These are phyloP conservation scores for Ectobius pallidus DNA, from an alignment of 2,888 invertebrate species.

Conservation along the genomic window DNA sequence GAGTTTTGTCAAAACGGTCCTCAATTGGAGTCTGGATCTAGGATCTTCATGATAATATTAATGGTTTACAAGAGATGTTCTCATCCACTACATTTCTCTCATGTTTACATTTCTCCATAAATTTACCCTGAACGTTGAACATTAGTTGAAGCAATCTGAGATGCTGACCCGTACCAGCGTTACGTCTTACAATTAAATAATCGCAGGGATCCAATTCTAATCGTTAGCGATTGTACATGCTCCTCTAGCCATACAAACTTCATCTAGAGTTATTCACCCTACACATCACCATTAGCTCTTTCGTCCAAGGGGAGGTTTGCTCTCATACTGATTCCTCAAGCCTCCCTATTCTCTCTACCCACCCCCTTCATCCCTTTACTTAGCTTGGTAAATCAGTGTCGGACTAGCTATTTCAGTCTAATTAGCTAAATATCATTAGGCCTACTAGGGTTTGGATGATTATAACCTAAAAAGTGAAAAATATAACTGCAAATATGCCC, in stretches of 20 bases:
- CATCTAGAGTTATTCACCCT: background rate
- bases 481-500: no score
- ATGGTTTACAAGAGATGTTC: no score
- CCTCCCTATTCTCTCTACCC: constrained; percentile 43
- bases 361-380: constrained; percentile 38
- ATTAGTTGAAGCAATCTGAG: background rate
- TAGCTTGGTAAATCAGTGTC: constrained; percentile 1
- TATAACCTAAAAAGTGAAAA: no score
- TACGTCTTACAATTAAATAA: background rate
- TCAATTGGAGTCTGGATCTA: no score
- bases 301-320: background rate
- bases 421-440: no score
- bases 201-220: constrained; percentile 1
- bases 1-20: no score
- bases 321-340: constrained; percentile 31
- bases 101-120: no score
- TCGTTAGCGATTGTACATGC: background rate
- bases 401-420: background rate
- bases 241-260: background rate
- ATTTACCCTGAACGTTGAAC: background rate
- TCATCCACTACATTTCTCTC: no score
- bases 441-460: no score
- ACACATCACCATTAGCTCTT: background rate
- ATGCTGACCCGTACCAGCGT: background rate
- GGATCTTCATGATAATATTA: no score